Evolutionary conservation across 2,797 vertebrate genomes (phyloP).

Genomic region (Lycodopsis pacificus): DNA sequence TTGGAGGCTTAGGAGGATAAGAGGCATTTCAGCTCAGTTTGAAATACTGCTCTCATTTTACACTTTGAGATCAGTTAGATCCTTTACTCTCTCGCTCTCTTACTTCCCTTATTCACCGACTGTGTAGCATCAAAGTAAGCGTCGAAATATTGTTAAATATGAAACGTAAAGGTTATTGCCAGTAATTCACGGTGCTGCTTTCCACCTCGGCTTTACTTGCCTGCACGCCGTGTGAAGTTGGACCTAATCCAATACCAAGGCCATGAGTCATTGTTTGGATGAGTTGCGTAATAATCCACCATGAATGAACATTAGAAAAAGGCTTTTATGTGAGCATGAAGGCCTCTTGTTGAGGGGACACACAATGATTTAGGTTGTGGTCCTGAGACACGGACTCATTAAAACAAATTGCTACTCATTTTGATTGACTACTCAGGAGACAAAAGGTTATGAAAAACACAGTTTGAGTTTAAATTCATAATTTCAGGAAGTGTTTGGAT

Average conservation of each 20-base stretch:
- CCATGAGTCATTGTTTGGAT: slow-evolving; percentile 77
- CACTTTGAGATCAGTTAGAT: neutral
- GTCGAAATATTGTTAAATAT: neutral
- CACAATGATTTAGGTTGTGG: slow-evolving; percentile 52
- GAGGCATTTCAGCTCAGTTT: slow-evolving; percentile 41
- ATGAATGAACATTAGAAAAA: slow-evolving; percentile 70
- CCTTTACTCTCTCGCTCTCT: slow-evolving; percentile 9
- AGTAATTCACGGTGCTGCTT: neutral
- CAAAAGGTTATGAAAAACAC: neutral
- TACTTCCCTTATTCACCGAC: slow-evolving; percentile 1
- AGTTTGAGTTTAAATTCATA: neutral
- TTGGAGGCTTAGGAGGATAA: slow-evolving; percentile 54
- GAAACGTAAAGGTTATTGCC: slow-evolving; percentile 6
- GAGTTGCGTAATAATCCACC: slow-evolving; percentile 76
- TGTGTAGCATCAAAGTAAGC: neutral
- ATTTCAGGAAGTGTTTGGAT: neutral
- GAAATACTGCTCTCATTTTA: slow-evolving; percentile 26
- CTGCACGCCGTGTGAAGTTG: slow-evolving; percentile 36
- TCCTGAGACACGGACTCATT: slow-evolving; percentile 41
- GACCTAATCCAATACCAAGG: slow-evolving; percentile 67
- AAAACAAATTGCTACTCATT: slow-evolving; percentile 32
- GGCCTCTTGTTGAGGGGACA: slow-evolving; percentile 46
- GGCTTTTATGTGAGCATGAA: slow-evolving; percentile 60
- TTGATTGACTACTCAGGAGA: slow-evolving; percentile 16
- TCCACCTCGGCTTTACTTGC: slow-evolving; percentile 22